A percentile compares a stretch with the other conserved stretches of the same genome.
These are phyloP conservation scores for Anarrhichthys ocellatus DNA, from an alignment of 2,113 vertebrate genomes.

Conservation along the genomic window DNA sequence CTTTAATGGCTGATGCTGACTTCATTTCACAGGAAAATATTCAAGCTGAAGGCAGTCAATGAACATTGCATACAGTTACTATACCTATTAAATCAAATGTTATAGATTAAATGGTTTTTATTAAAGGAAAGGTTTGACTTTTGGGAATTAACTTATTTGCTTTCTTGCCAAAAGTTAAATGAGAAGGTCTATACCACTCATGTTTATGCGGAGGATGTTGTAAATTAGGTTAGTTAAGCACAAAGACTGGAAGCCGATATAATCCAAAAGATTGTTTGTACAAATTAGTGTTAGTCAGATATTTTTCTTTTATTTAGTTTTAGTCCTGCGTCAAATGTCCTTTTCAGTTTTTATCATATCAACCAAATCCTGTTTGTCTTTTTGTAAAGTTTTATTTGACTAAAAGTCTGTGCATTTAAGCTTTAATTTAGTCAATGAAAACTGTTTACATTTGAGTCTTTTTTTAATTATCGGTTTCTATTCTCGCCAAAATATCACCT, in stretches of 20 bases:
- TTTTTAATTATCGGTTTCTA: too few relatives aligned
- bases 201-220: not conserved
- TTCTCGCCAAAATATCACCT: too few relatives aligned
- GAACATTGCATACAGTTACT: not conserved
- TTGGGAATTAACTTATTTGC: not conserved
- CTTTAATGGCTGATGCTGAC: constrained; percentile 22
- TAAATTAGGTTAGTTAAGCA: not conserved
- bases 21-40: not conserved
- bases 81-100: not conserved
- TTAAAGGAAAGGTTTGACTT: not conserved
- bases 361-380: too few relatives aligned
- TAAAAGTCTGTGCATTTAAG: too few relatives aligned
- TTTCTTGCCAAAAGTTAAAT: not conserved
- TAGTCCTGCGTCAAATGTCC: too few relatives aligned
- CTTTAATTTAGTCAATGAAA: too few relatives aligned
- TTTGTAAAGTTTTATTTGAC: too few relatives aligned
- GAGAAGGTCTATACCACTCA: not conserved
- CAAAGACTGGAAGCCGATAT: not conserved
- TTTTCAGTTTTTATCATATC: too few relatives aligned
- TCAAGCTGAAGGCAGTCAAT: not conserved
- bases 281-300: not conserved
- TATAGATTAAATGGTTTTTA: not conserved
- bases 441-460: too few relatives aligned
- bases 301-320: too few relatives aligned
- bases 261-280: not conserved